Evolutionary conservation across 2,797 vertebrate species (phyloP), one percentile per base, ranked within the genome.

Genomic region (Phoxinus dragarum): DNA sequence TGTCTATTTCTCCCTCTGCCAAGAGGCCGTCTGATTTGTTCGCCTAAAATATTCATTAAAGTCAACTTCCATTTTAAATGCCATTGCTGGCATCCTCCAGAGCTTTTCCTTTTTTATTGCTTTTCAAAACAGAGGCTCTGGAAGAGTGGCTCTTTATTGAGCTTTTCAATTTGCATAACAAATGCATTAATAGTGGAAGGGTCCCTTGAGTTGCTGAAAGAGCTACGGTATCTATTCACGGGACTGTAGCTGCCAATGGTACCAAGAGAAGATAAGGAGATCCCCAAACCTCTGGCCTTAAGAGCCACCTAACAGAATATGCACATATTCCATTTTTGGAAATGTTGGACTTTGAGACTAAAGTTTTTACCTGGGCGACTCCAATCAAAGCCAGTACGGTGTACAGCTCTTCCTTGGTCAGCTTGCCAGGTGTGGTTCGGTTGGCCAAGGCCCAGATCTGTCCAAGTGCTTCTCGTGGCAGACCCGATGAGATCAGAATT

Each of bases 361-460:
- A 75, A 67, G 42, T 71, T 73, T 84, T 40, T 96, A 99, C 98
- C 98, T 99, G 98, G 2, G 97, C 96, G n/a, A 98, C 94, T 0
- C 96, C 98, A 66, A 99, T 97, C 94, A 99, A 97, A 68, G 98
- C 96, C 83, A 99, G 95, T 76, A 99, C 98, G 0, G 95, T 93
- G 84, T 98, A 99, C 67, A 99, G 97, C 92, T 99, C 98, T 92
- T 99, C 98, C 92, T 99, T 99, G 68, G 98, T 99, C 81, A 99
- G 96, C 93, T 98, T 97, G 80, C 98, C 98, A 0, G 98, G 98
- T 8, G 97, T 99, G 49, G 98, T 99, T 82, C 98, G 97, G 93
- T 99, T 99, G 92, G 98, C 98, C 80, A 97, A 88, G 8, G 97
- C 98, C 98, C 98, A 99, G 88, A 99, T 99, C 90, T 99, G 98